Percentiles rank a stretch among this genome's conserved stretches.
Conservation (phyloP, 1,140 invertebrate genomes). For the Pogonognathellus flavescens region DNA sequence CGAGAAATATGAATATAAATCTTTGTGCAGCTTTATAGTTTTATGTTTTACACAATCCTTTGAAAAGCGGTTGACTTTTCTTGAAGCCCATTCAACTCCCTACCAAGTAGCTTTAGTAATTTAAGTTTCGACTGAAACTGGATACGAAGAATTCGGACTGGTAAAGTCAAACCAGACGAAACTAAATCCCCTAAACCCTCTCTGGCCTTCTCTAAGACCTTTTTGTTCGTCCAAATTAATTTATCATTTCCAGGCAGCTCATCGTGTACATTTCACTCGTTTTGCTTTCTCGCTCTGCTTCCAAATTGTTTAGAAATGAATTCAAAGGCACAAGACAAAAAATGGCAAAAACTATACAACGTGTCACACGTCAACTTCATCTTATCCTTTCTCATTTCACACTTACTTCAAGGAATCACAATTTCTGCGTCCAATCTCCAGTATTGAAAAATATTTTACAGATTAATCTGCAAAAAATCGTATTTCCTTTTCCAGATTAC, state of each 20-base stretch:
- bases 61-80: background rate
- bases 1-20: background rate
- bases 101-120: background rate
- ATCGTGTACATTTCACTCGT: background rate
- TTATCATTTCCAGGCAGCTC: background rate
- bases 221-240: background rate
- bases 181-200: background rate
- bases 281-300: background rate
- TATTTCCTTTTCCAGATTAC: too few relatives aligned
- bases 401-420: too few relatives aligned
- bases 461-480: too few relatives aligned
- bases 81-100: background rate
- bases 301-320: background rate
- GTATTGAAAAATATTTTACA: too few relatives aligned
- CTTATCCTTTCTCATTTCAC: too few relatives aligned
- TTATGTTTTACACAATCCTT: too few relatives aligned
- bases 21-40: too few relatives aligned
- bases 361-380: background rate
- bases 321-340: background rate
- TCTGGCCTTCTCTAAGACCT: background rate
- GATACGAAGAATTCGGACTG: background rate
- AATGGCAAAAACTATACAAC: background rate
- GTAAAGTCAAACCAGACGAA: slow-evolving; percentile 5
- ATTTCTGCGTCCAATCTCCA: too few relatives aligned
- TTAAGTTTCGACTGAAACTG: background rate